Evolutionary conservation across 2,797 vertebrate genomes (phyloP).

Genomic region (Gallirallus australis): DNA sequence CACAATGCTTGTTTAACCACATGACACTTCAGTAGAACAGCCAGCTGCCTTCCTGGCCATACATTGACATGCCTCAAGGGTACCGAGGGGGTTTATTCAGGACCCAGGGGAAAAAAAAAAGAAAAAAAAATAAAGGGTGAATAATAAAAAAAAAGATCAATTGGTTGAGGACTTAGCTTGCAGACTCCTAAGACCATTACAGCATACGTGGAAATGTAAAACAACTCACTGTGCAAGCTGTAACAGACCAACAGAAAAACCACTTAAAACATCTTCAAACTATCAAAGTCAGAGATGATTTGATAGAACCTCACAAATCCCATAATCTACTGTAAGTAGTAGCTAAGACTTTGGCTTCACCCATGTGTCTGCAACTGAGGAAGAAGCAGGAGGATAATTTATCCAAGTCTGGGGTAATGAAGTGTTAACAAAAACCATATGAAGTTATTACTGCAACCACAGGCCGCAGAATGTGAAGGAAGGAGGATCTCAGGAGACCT

Average conservation of each 20-base stretch:
- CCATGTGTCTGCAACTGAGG: conserved; percentile 72
- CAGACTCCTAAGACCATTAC: conserved; percentile 50
- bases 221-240: conserved; percentile 50
- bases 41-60: neutral
- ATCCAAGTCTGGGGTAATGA: conserved; percentile 83
- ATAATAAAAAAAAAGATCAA: neutral
- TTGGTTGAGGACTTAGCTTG: conserved; percentile 39
- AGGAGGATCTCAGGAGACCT: conserved; percentile 70
- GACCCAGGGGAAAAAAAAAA: neutral
- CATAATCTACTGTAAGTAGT: conserved; percentile 78
- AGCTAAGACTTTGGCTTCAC: conserved; percentile 75
- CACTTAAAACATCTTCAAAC: conserved; percentile 74
- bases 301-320: conserved; percentile 81
- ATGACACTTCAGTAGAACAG: neutral
- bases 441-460: conserved; percentile 83
- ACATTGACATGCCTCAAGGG: neutral
- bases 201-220: conserved; percentile 72
- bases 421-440: conserved; percentile 86
- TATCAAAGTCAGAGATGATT: conserved; percentile 79
- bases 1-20: conserved; percentile 1
- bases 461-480: conserved; percentile 74
- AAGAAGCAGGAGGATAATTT: conserved; percentile 80
- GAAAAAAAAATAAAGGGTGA: neutral
- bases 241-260: conserved; percentile 24
- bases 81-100: neutral